These are phyloP conservation scores for Campylomormyrus tamandua DNA, from an alignment of 2,113 vertebrate species.

Conservation along the genomic window DNA sequence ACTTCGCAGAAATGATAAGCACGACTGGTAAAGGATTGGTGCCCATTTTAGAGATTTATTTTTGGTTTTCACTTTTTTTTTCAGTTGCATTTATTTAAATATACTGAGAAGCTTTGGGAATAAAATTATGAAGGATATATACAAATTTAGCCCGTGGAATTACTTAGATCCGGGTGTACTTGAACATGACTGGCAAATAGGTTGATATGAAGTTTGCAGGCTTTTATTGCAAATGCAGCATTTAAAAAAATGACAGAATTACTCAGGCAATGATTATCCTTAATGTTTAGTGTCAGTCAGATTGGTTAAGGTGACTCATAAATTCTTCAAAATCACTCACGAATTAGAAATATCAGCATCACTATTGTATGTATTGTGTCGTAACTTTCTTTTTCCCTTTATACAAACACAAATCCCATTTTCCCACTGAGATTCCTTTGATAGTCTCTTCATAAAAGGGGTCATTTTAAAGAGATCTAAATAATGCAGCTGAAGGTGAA, in stretches of 20 bases:
- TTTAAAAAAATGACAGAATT: neutral
- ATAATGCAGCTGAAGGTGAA: neutral
- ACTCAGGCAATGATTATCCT: neutral
- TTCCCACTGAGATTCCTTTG: neutral
- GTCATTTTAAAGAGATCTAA: neutral
- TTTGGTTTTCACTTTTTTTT: neutral
- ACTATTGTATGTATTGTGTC: neutral
- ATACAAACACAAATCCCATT: neutral
- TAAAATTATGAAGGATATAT: neutral
- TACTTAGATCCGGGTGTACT: neutral
- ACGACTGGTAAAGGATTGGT: conserved; percentile 69
- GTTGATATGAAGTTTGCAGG: neutral
- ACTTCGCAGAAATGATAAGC: conserved; percentile 63
- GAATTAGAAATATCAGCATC: neutral
- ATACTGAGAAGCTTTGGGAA: too few species aligned
- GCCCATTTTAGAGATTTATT: conserved; percentile 40
- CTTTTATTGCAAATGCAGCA: neutral
- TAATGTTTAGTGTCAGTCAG: neutral
- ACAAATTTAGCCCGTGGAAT: neutral
- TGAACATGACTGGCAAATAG: neutral
- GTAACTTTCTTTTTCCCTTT: neutral
- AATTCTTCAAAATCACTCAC: neutral
- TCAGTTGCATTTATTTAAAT: neutral
- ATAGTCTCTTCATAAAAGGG: neutral
- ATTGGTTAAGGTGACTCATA: neutral